These are phyloP conservation scores for Erebia ligea DNA, from an alignment of 2,888 invertebrate species.

Conservation along the genomic window DNA sequence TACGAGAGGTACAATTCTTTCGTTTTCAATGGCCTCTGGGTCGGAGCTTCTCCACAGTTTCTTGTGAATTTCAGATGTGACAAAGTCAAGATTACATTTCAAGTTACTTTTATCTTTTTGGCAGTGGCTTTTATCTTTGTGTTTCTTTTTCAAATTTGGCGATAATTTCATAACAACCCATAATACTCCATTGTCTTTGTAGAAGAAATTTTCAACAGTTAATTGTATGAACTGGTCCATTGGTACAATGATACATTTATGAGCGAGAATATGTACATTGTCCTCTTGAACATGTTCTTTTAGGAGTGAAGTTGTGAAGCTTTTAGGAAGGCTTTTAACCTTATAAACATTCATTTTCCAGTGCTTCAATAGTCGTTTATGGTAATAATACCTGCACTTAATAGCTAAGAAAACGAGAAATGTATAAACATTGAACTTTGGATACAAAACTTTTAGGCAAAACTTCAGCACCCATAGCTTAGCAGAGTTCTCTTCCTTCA, in stretches of 20 bases:
- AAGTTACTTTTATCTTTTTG: constrained; percentile 45
- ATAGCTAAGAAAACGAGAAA: constrained; percentile 73
- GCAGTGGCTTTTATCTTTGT: constrained; percentile 47
- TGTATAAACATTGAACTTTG: constrained; percentile 71
- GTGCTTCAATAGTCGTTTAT: constrained; percentile 46
- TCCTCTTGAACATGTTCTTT: constrained; percentile 55
- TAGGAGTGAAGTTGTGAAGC: constrained; percentile 53
- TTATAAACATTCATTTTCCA: constrained; percentile 58
- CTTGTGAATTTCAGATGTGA: constrained; percentile 70
- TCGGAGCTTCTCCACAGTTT: constrained; percentile 60
- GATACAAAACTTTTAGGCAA: constrained; percentile 74
- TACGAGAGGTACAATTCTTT: constrained; percentile 68
- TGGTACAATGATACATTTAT: constrained; percentile 71
- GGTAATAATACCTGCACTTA: constrained; percentile 66
- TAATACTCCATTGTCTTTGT: constrained; percentile 70
- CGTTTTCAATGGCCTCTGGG: constrained; percentile 51
- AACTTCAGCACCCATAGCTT: constrained; percentile 77
- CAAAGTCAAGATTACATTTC: constrained; percentile 60
- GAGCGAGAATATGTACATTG: constrained; percentile 56
- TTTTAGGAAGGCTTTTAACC: constrained; percentile 59
- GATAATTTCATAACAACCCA: constrained; percentile 71
- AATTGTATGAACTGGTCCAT: constrained; percentile 69
- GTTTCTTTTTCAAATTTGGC: constrained; percentile 55
- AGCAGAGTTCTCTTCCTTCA: constrained; percentile 61
- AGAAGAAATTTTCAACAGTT: constrained; percentile 74